These are phyloP conservation scores for Dufourea novaeangliae DNA, from an alignment of 1,140 invertebrate species.

Conservation along the genomic window DNA sequence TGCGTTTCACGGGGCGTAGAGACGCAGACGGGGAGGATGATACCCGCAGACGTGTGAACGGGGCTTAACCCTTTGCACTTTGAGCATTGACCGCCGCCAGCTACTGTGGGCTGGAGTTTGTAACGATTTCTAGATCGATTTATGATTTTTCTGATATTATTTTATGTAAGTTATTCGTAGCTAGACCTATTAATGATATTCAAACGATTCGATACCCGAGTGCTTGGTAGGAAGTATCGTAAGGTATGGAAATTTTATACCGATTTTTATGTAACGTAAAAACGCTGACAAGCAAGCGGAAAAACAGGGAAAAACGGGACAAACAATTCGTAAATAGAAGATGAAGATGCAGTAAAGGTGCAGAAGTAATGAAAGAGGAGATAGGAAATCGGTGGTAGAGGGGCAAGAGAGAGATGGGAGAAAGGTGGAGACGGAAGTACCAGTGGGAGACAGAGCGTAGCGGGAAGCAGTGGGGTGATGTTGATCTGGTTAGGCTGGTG, in stretches of 20 bases:
- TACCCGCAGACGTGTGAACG: conserved; percentile 2
- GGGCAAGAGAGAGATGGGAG: conserved; percentile 26
- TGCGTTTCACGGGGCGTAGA: conserved; percentile 33
- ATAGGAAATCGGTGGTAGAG: conserved; percentile 13
- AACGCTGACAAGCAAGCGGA: too few relatives aligned
- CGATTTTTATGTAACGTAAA: too few relatives aligned
- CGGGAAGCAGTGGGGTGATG: conserved; percentile 67
- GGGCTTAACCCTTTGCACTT: conserved; percentile 4
- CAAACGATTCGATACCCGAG: too few relatives aligned
- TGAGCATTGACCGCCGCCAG: not conserved
- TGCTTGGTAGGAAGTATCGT: too few relatives aligned
- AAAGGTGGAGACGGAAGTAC: conserved; percentile 46
- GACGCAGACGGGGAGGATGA: conserved; percentile 17
- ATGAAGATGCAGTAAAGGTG: not conserved
- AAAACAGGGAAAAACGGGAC: not conserved
- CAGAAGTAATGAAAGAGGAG: conserved; percentile 8
- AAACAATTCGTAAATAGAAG: not conserved
- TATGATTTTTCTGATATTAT: too few relatives aligned
- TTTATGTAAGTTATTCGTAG: too few relatives aligned
- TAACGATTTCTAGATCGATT: too few relatives aligned
- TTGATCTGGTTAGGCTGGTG: conserved; percentile 79
- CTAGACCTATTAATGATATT: too few relatives aligned
- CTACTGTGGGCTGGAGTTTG: not conserved
- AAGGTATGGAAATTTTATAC: too few relatives aligned
- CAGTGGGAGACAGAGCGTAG: conserved; percentile 33